Evolutionary conservation across 2,888 invertebrate genomes (phyloP), one percentile per base, ranked within the genome.

Genomic region (Apodemia zela): DNA sequence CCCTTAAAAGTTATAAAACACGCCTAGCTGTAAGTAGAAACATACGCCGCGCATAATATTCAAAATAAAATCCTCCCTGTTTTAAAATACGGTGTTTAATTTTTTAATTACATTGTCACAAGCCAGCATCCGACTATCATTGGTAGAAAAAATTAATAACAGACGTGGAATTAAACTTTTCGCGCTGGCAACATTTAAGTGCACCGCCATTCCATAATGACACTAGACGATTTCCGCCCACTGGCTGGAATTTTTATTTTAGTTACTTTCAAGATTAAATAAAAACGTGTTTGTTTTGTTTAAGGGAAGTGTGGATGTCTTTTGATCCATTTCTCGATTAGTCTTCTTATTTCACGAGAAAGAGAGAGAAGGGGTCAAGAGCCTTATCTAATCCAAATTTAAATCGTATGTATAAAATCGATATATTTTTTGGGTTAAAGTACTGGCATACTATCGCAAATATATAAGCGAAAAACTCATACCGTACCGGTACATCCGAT

Each of bases 121-220:
- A 70, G 67, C 72, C 68, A 69, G 67, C 73, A 67, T 72, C 71
- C 69, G 70, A 72, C 72, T 69, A 73, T 75, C 72, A 74, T 72
- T 74, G 71, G 69, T 70, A 68, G 69, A 72, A 73, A 73, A 72
- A 72, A 72, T 73, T 72, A 72, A 73, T 75, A 75, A 72, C 72
- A 71, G 67, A 73, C 67, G 67, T 68, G 72, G 70, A 72, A 73
- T 74, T 73, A 71, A 72, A 71, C 69, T 71, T 68, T 72, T 73
- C 68, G 68, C 74, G 78, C 76, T 79, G 79, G 82, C 77, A 83
- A 82, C 82, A 80, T 81, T 81, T 77, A 78, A 81, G 72, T 75
- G 73, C 75, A 72, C 74, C 79, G 78, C 78, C 78, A 81, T 84
- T 78, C 76, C 67, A 71, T 84, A 84, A 85, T 85, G 82, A 80